Conservation (phyloP, 2,888 invertebrate genomes). For the Diaprepes abbreviatus region DNA sequence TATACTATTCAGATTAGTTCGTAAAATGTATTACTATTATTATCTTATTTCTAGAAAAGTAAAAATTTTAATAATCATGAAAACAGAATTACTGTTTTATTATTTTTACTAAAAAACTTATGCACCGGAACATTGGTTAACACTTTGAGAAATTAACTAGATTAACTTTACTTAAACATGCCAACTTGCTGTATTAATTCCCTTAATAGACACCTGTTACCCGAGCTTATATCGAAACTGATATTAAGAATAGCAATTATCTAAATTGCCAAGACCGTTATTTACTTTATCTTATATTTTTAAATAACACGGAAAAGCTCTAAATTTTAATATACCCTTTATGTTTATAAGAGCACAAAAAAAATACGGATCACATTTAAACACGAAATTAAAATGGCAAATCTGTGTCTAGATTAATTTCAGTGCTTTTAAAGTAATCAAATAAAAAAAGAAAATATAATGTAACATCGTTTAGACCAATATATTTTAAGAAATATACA, state of each 20-base stretch:
- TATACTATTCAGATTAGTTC: no score
- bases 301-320: neutral
- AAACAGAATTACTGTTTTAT: constrained; percentile 8
- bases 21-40: no score
- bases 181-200: constrained; percentile 18
- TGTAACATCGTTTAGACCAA: no score
- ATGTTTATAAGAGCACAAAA: no score
- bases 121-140: constrained; percentile 8
- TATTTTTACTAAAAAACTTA: constrained; percentile 23
- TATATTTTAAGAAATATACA: no score
- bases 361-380: no score
- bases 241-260: neutral
- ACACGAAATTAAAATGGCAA: no score
- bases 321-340: neutral
- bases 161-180: constrained; percentile 13
- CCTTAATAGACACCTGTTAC: neutral
- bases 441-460: no score
- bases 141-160: constrained; percentile 23
- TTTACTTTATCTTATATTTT: neutral
- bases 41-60: no score
- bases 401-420: no score
- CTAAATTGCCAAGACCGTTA: neutral
- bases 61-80: constrained; percentile 29
- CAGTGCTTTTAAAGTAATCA: no score
- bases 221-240: constrained; percentile 6